These are phyloP conservation scores for Alauda arvensis DNA, from an alignment of 2,797 vertebrate species.

Conservation along the genomic window DNA sequence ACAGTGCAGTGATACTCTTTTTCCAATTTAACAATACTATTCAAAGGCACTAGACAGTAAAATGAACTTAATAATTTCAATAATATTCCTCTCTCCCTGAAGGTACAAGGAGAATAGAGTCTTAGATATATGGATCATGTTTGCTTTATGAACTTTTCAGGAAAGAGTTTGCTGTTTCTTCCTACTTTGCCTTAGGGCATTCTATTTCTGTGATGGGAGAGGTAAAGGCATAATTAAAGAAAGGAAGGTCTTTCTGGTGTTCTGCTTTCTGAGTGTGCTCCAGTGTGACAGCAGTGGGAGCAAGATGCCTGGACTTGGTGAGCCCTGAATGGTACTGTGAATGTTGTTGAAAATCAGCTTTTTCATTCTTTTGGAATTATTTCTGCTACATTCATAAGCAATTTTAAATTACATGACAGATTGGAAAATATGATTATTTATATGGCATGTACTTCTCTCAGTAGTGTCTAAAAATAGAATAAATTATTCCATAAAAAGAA, in stretches of 20 bases:
- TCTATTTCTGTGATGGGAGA: not conserved
- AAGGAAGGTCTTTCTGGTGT: not conserved
- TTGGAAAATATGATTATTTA: not conserved
- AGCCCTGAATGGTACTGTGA: not conserved
- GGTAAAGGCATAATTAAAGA: not conserved
- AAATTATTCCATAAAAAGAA: not conserved
- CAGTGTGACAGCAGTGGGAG: not conserved
- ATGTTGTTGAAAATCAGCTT: not conserved
- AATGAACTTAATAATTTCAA: conserved; percentile 54
- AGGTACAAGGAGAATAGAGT: conserved; percentile 29
- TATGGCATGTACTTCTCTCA: not conserved
- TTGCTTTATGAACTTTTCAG: conserved; percentile 32
- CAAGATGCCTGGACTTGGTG: not conserved
- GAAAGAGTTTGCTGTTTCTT: conserved; percentile 3
- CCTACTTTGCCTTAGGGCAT: not conserved
- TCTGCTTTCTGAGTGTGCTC: not conserved
- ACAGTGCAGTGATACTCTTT: not conserved
- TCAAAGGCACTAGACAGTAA: conserved; percentile 49
- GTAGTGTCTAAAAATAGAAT: not conserved
- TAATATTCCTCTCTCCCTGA: conserved; percentile 28
- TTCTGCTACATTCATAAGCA: not conserved
- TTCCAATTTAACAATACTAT: conserved; percentile 44
- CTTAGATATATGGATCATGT: conserved; percentile 26
- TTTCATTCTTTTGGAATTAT: not conserved
- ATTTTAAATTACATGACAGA: not conserved